Evolutionary conservation across 2,797 vertebrate genomes (phyloP).

Genomic region (Epinephelus coioides): DNA sequence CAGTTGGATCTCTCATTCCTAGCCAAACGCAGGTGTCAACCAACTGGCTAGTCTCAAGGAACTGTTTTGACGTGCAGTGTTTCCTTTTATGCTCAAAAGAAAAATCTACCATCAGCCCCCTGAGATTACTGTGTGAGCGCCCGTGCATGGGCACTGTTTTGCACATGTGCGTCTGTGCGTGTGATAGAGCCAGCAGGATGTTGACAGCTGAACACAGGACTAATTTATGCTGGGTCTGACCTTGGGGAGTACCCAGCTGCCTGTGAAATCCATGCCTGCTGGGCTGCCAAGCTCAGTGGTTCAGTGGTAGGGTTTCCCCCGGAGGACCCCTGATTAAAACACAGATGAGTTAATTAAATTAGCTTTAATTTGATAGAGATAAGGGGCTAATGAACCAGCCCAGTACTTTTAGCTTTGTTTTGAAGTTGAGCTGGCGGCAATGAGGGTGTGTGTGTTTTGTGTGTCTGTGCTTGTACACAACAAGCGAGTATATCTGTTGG

Average conservation of each 20-base stretch:
- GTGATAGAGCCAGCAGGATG: slow-evolving; percentile 77
- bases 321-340: slow-evolving; percentile 83
- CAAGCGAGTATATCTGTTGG: slow-evolving; percentile 35
- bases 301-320: slow-evolving; percentile 80
- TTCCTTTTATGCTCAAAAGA: slow-evolving; percentile 46
- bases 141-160: slow-evolving; percentile 49
- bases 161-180: slow-evolving; percentile 46
- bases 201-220: slow-evolving; percentile 80
- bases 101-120: slow-evolving; percentile 49
- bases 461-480: slow-evolving; percentile 26
- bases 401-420: slow-evolving; percentile 71
- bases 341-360: slow-evolving; percentile 85
- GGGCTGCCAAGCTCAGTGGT: slow-evolving; percentile 81
- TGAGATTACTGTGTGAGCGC: slow-evolving; percentile 46
- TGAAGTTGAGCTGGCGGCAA: slow-evolving; percentile 75
- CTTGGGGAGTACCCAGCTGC: slow-evolving; percentile 83
- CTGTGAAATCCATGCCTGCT: slow-evolving; percentile 82
- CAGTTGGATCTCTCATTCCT: slow-evolving; percentile 42
- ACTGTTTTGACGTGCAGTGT: slow-evolving; percentile 50
- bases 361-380: slow-evolving; percentile 79
- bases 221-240: slow-evolving; percentile 82
- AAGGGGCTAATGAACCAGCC: slow-evolving; percentile 78
- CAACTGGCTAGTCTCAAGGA: slow-evolving; percentile 46
- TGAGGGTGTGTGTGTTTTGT: slow-evolving; percentile 31
- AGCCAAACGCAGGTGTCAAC: slow-evolving; percentile 46